These are phyloP conservation scores for Galagoides demidoff DNA, from an alignment of 2,797 vertebrate species.

Conservation along the genomic window DNA sequence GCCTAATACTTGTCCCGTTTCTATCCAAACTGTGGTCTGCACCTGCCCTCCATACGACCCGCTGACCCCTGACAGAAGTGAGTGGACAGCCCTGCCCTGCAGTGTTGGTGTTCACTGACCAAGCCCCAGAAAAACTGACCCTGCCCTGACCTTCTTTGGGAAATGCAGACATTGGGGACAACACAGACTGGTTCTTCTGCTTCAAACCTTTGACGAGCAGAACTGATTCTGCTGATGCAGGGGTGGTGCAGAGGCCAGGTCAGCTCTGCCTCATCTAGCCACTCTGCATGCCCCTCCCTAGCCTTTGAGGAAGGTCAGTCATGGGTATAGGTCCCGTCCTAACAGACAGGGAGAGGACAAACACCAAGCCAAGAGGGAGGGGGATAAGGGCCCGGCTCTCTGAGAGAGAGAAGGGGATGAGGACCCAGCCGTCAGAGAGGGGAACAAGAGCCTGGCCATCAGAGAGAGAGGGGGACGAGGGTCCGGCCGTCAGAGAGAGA, in stretches of 20 bases:
- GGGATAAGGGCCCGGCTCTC: not conserved
- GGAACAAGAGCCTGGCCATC: rapidly evolving
- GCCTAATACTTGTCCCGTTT: not conserved
- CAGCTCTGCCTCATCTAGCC: not conserved
- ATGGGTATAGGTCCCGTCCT: rapidly evolving
- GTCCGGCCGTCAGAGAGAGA: rapidly evolving
- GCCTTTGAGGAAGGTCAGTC: rapidly evolving
- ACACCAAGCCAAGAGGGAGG: rapidly evolving
- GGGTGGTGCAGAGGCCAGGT: not conserved
- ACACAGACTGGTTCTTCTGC: not conserved
- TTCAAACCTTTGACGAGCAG: not conserved
- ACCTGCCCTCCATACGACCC: not conserved
- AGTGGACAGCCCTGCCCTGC: no score
- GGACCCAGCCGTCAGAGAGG: no score
- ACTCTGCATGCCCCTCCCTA: not conserved
- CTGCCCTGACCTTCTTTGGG: not conserved
- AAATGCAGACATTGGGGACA: not conserved
- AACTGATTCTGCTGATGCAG: not conserved
- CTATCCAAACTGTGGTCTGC: not conserved
- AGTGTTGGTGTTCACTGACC: not conserved
- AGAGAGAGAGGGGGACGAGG: rapidly evolving
- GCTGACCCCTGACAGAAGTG: not conserved
- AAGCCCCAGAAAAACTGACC: not conserved
- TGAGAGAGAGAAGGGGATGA: no score
- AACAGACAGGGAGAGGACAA: rapidly evolving